These are phyloP conservation scores for Lateolabrax maculatus DNA, from an alignment of 2,797 vertebrate species.

Conservation along the genomic window DNA sequence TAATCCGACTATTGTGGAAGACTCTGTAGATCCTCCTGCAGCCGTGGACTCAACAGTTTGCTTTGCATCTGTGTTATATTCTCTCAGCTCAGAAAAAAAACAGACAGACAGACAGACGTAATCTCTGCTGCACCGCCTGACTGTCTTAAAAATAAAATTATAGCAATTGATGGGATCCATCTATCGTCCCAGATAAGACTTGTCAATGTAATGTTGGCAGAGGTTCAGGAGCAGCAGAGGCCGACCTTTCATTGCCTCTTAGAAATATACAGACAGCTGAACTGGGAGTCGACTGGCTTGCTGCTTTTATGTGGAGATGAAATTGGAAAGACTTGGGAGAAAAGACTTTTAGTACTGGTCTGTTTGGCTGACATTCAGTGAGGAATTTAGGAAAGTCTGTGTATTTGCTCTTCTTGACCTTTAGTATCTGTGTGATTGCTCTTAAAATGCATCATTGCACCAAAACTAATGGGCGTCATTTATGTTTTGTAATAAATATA, in stretches of 20 bases:
- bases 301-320: neutral
- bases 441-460: neutral
- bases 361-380: neutral
- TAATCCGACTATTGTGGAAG: conserved; percentile 55
- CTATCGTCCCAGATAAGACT: conserved; percentile 73
- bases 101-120: conserved; percentile 19
- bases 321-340: neutral
- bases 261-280: conserved; percentile 77
- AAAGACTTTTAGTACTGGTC: neutral
- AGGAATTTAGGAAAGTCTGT: neutral
- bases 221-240: conserved; percentile 73
- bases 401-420: neutral
- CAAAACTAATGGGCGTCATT: neutral
- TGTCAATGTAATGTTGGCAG: conserved; percentile 82
- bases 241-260: conserved; percentile 78
- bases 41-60: conserved; percentile 1
- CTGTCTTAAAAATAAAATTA: conserved; percentile 69
- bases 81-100: conserved; percentile 37
- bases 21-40: conserved; percentile 5
- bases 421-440: neutral
- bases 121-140: conserved; percentile 28
- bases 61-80: neutral
- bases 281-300: neutral
- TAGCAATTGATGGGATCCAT: conserved; percentile 50
- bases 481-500: neutral